Evolutionary conservation across 1,140 invertebrate genomes (phyloP), one percentile per base, ranked within the genome.

Genomic region (Aphaenogaster rudis): DNA sequence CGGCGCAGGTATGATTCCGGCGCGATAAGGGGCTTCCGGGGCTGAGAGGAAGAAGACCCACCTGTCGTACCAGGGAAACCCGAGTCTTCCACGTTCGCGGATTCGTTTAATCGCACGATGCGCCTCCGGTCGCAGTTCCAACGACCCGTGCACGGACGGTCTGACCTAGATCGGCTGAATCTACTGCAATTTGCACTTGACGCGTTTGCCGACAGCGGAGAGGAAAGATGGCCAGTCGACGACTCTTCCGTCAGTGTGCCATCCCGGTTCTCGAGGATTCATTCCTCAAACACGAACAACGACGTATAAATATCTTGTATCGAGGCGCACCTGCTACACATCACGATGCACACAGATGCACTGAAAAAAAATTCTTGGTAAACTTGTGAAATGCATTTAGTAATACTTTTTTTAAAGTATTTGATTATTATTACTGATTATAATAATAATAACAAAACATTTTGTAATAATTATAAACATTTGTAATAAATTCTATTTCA

Each of bases 101-200:
- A 74, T 84, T 84, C 69, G 80, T 84, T 74, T 76, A 84, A 84
- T 84, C 69, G 80, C 45, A 28, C 28, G 54, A 6, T 61, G 28
- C 80, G 48, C 63, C 45, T 28, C 28, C 48, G 67, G 54, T 28
- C 28, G 36, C 67, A 48, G 28, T 80, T 80, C 52, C 52, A 54
- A 48, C n/a, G 52, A 71, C 50, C 39, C 39, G 39, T n/a, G 39
- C 39, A 36, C 66, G 13, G 17, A 33, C 45, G n/a, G 17, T 72
- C 39, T 72, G 79, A 84, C 80, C 67, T 6, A 76, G 28, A 84
- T 84, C 80, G 69, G n/a, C 3, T 61, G 69, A 45, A 76, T 84
- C 80, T 74, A 90, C 81, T 86, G 61, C 87, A 80, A 91, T 88
- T 71, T 88, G 86, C 89, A 88, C 89, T 89, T 74, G 80, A 84